phyloP scores from a whole-genome alignment of 2,888 invertebrate genomes.

The Apodemia duryi region DNA sequence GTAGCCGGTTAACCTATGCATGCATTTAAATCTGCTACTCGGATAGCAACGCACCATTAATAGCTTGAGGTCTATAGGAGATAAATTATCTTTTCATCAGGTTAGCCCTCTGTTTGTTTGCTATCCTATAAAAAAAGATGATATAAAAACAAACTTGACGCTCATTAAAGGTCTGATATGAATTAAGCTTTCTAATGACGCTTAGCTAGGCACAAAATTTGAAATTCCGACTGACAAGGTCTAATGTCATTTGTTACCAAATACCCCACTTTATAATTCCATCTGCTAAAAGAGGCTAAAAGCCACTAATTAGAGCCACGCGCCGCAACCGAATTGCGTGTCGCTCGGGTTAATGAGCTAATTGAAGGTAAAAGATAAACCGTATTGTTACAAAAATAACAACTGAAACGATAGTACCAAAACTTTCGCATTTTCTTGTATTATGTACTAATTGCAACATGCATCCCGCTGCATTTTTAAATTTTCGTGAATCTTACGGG shows the following conservation, averaged over 20 bases:
- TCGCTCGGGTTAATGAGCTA: not conserved
- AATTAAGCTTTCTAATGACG: not conserved
- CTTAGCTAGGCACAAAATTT: not conserved
- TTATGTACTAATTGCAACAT: not conserved
- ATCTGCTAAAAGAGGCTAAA: not conserved
- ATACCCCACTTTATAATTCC: slow-evolving; percentile 1
- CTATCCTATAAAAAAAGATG: no score
- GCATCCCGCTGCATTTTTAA: no score
- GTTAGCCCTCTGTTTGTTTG: no score
- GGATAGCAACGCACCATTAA: no score
- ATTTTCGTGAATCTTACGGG: no score
- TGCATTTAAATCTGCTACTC: no score
- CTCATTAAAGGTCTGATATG: no score
- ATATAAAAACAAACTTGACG: not conserved
- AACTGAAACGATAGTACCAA: not conserved
- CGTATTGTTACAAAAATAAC: not conserved
- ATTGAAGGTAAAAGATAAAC: not conserved
- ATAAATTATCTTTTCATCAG: no score
- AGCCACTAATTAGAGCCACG: slow-evolving; percentile 1
- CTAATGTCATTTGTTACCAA: not conserved
- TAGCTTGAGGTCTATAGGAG: no score
- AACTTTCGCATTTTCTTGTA: not conserved
- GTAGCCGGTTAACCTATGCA: no score
- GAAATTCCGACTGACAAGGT: not conserved
- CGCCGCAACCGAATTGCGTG: slow-evolving; percentile 4